Conservation (phyloP, 2,797 vertebrate genomes). For the Mycteria americana region DNA sequence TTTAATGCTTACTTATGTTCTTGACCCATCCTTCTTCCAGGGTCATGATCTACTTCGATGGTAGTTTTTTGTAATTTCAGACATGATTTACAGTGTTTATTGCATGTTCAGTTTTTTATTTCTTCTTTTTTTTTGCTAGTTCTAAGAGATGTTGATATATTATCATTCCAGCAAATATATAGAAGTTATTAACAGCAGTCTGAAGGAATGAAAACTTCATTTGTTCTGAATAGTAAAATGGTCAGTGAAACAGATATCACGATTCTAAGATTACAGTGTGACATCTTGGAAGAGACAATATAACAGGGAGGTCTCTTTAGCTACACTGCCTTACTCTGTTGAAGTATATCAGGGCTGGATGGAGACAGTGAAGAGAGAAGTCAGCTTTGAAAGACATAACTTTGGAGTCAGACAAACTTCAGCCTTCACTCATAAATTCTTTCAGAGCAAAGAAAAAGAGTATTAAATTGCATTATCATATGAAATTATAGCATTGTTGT, state of each 20-base stretch:
- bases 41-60: rapidly evolving
- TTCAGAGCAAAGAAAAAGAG: not conserved
- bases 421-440: not conserved
- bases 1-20: not conserved
- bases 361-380: not conserved
- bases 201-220: not conserved
- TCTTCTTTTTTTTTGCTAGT: not conserved
- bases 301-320: not conserved
- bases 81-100: not conserved
- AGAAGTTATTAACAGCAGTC: not conserved
- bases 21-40: not conserved
- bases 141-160: not conserved
- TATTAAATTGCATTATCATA: not conserved
- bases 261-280: not conserved
- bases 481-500: not conserved
- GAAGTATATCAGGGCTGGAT: not conserved
- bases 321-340: not conserved
- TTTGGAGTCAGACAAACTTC: not conserved
- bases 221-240: not conserved
- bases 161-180: not conserved
- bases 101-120: not conserved
- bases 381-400: not conserved
- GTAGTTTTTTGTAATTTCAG: not conserved
- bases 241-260: not conserved
- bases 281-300: not conserved